phyloP scores from a whole-genome alignment of 2,113 vertebrate genomes.

The Gadus macrocephalus region DNA sequence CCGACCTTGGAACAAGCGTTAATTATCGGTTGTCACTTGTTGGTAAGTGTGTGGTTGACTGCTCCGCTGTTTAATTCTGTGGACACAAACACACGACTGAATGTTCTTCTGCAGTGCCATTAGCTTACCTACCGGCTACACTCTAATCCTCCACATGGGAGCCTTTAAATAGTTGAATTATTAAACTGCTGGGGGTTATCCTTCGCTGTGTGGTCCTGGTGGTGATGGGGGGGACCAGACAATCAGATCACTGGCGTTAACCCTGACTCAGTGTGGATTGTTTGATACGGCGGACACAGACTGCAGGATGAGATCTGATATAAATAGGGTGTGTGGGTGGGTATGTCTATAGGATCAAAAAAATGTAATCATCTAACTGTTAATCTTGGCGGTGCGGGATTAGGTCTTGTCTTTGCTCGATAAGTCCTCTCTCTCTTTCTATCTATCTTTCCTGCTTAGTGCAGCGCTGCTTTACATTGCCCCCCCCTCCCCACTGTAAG shows the following conservation, averaged over 20 bases:
- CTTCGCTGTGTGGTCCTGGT: slow-evolving; percentile 15
- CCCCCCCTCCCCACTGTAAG: background rate
- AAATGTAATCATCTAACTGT: slow-evolving; percentile 49
- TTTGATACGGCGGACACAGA: slow-evolving; percentile 5
- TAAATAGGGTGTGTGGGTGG: slow-evolving; percentile 2
- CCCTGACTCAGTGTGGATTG: slow-evolving; percentile 30
- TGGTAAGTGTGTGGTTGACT: background rate
- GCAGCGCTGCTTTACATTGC: too few species aligned
- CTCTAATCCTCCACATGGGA: slow-evolving; percentile 30
- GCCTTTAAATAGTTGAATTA: slow-evolving; percentile 45
- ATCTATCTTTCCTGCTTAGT: slow-evolving; percentile 6
- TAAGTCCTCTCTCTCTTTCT: slow-evolving; percentile 20
- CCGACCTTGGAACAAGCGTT: too few species aligned
- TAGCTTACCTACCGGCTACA: too few species aligned
- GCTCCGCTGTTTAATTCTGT: slow-evolving; percentile 7
- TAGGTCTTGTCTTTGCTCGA: slow-evolving; percentile 29
- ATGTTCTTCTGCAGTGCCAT: too few species aligned
- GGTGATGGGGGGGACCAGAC: slow-evolving; percentile 23
- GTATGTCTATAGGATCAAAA: slow-evolving; percentile 32
- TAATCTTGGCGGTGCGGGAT: slow-evolving; percentile 39
- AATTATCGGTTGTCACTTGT: background rate
- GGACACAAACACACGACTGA: slow-evolving; percentile 4
- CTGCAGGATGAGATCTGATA: slow-evolving; percentile 16
- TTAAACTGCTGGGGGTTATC: slow-evolving; percentile 47
- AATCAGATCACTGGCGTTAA: slow-evolving; percentile 43